Percentiles rank a stretch among this genome's conserved stretches.
phyloP scores from a whole-genome alignment of 1,140 invertebrate species.

The Cryptotermes secundus region DNA sequence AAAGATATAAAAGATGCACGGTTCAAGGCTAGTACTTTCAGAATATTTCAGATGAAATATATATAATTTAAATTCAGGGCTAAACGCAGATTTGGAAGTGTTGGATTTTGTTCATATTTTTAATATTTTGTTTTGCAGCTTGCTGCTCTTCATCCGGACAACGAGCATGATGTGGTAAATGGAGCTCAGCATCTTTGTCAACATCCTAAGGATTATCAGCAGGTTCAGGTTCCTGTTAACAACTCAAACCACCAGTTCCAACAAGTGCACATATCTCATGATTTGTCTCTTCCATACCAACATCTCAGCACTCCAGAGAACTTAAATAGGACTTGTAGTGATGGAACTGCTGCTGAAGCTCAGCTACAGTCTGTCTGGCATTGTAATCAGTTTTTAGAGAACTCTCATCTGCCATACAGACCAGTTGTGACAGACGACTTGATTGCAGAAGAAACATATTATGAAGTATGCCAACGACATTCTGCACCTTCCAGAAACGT shows the following conservation, averaged over 20 bases:
- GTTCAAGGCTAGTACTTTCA: slow-evolving; percentile 41
- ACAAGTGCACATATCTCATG: not conserved
- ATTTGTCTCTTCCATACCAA: not conserved
- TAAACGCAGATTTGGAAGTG: too few species aligned
- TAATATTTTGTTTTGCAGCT: not conserved
- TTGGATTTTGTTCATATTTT: not conserved
- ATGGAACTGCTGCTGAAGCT: not conserved
- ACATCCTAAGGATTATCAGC: not conserved
- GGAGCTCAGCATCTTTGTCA: not conserved
- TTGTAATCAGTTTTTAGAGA: not conserved
- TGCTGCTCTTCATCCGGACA: not conserved
- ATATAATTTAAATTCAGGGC: too few species aligned
- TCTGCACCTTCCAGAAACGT: not conserved
- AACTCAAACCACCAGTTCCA: not conserved
- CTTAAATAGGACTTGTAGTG: not conserved
- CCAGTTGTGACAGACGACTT: not conserved
- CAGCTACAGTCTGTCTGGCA: not conserved
- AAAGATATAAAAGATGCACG: slow-evolving; percentile 49
- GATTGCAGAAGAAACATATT: not conserved
- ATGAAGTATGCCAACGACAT: not conserved
- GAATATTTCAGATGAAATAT: too few species aligned
- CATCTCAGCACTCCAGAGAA: not conserved
- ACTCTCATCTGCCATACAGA: not conserved
- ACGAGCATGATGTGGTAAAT: not conserved
- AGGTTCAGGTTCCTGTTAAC: not conserved